Percentiles rank a stretch among this genome's conserved stretches.
Evolutionary conservation across 2,113 vertebrate genomes (phyloP).

Genomic region (Laticauda colubrina): DNA sequence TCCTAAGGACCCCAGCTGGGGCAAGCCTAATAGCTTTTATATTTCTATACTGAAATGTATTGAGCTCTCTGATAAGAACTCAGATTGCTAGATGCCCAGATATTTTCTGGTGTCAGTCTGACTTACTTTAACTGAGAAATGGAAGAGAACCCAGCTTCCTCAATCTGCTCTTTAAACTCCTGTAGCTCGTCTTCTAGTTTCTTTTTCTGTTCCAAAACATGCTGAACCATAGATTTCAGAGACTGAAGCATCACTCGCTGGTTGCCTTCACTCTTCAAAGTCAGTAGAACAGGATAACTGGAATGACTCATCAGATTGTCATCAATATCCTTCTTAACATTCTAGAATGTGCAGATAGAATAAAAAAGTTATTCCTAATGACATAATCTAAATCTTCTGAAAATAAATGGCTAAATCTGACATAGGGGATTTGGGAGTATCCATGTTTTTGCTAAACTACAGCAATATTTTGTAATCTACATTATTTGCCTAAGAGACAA

Average conservation of each 20-base stretch:
- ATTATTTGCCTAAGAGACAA: not conserved
- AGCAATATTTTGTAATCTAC: not conserved
- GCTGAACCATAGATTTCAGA: slow-evolving; percentile 64
- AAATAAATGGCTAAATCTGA: not conserved
- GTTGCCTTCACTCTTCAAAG: slow-evolving; percentile 28
- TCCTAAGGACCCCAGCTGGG: not conserved
- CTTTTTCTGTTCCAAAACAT: slow-evolving; percentile 75
- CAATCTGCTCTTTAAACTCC: slow-evolving; percentile 84
- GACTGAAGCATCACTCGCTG: slow-evolving; percentile 66
- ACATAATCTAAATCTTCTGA: not conserved
- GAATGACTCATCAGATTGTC: slow-evolving; percentile 17
- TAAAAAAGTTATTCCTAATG: not conserved
- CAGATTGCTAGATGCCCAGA: not conserved
- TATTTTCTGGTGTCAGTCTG: not conserved
- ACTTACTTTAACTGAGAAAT: slow-evolving; percentile 86
- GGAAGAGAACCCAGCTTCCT: slow-evolving; percentile 85
- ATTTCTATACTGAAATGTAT: not conserved
- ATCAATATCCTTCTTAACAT: slow-evolving; percentile 29
- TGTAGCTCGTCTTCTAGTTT: slow-evolving; percentile 78
- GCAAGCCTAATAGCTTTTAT: not conserved
- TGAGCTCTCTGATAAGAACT: not conserved
- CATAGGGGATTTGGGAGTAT: not conserved
- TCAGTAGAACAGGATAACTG: not conserved
- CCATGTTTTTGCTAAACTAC: not conserved
- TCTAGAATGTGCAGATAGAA: slow-evolving; percentile 56